Base-by-base conservation (phyloP, 2,888 invertebrate genomes). In the Eurois occulta region DNA sequence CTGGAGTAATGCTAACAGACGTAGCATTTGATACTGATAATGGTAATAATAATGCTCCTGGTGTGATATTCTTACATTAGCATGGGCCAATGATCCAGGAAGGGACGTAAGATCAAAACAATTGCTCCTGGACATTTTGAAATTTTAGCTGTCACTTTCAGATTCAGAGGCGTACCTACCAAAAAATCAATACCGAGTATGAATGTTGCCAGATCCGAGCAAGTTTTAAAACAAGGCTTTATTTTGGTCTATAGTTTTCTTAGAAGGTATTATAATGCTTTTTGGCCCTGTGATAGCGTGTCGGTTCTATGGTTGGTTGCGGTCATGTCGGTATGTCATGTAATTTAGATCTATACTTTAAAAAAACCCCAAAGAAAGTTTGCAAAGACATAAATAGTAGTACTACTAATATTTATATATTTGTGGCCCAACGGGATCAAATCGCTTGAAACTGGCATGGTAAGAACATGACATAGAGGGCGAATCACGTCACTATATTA, bases 21-120 rank as follows among this genome's bases (percentile, higher is more conserved):
- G 80, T 18, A 69, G 83, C 80, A 80, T 77, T 58, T 77, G 77
- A 38, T 69, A 77, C 35, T 83, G 77, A 65, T 83, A 82, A 66
- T 73, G 72, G 41, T 81, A 65, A 73, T 66, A 80, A 66, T 66
- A 69, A 77, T 72, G 80, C 52, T 80, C 72, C 28, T 64, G 43
- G 6, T 21, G 83, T 32, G 77, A 43, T 65, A 77, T 58, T 77
- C 32, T 18, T 16, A 46, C 70, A 41, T 35, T 70, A 21, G 46
- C 52, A 67, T 35, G 13, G 16, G 83, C 70, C 65, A 80, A 70
- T n/a, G 83, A 62, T 41, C 80, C 38, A 43, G 71, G 81, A 58
- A 83, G 55, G 0, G 55, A 24, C 35, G 46, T 58, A 18, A 81
- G 75, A 81, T 62, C 81, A 67, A 46, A 81, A 75, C 75, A 62